These are phyloP conservation scores for Phylloscopus collybita DNA, from an alignment of 2,797 vertebrate genomes.

Conservation along the genomic window DNA sequence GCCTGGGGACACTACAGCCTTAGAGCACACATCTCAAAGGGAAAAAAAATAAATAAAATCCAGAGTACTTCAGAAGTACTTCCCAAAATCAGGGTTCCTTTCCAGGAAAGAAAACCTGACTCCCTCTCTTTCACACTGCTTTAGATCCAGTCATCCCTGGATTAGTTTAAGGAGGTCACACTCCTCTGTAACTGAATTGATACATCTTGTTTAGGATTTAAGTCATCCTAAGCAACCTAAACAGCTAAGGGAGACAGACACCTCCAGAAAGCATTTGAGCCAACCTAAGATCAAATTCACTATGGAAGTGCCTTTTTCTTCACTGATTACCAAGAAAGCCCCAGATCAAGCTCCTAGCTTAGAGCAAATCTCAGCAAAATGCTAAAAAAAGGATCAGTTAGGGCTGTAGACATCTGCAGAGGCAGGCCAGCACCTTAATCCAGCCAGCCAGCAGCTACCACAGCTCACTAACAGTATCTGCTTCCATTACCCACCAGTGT, in stretches of 20 bases:
- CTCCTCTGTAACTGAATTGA: neutral
- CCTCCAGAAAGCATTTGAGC: neutral
- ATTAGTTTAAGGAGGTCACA: neutral
- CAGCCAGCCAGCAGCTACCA: neutral
- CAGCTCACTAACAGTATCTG: neutral
- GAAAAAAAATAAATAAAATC: no score
- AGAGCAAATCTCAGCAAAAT: conserved; percentile 17
- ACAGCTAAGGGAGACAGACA: neutral
- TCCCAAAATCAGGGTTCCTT: neutral
- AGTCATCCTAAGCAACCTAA: neutral
- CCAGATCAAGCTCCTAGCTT: neutral
- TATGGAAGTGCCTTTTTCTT: conserved; percentile 5
- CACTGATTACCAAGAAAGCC: neutral
- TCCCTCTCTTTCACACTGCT: neutral
- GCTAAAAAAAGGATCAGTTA: neutral
- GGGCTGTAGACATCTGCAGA: neutral
- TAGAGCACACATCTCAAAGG: neutral
- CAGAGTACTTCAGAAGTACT: neutral
- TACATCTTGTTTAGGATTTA: neutral
- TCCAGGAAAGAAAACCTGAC: neutral
- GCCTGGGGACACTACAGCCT: neutral
- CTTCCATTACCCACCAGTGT: neutral
- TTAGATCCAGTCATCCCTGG: neutral
- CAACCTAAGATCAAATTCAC: conserved; percentile 16
- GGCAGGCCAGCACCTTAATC: neutral